Base-by-base conservation (phyloP, 2,797 vertebrate genomes). In the Pogonophryne albipinna region DNA sequence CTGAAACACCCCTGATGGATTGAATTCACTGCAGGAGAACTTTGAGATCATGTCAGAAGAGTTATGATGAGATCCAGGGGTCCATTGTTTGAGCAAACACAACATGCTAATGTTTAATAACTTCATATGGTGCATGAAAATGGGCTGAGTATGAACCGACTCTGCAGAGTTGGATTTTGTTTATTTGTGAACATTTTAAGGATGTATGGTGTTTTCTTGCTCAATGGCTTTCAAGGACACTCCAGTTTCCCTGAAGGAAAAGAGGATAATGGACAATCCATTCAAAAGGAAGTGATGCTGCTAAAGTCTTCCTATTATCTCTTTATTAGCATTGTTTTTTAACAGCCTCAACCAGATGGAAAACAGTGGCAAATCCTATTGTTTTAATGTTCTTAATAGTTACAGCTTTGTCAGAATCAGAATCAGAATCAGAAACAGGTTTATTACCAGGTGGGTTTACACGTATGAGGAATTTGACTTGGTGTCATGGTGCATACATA, bases 11-110 rank as follows among this genome's bases (percentile, higher is more conserved):
- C 4, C 6, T 14, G 17, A 31, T 11, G 3, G 27, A 34, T 1
- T 52, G 74, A 77, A 62, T 50, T 60, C 55, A 58, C 20, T 0
- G 6, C n/a, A 61, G 19, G 58, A 65, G 44, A 66, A 56, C 4
- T 13, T 7, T 60, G 69, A 83, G 55, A 14, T 80, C 47, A 51
- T 50, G 61, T 15, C 0, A 10, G 57, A 57, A 16, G 34, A 41
- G n/a, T 69, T 12, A 6, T 14, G 19, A 15, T 55, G 23, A 9
- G 27, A 42, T 11, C 19, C 1, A 12, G 14, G 19, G 15, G 3
- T 23, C 6, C 19, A 41, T 12, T 46, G 50, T 45, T 52, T 72
- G 57, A 58, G 3, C 6, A 5, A 31, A 63, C 19, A n/a, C 9
- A 38, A n/a, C 15, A 16, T 62, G 27, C 20, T 19, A 16, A 27